These are phyloP conservation scores for Drosophila lowei DNA, from an alignment of 1,140 invertebrate species.

Conservation along the genomic window DNA sequence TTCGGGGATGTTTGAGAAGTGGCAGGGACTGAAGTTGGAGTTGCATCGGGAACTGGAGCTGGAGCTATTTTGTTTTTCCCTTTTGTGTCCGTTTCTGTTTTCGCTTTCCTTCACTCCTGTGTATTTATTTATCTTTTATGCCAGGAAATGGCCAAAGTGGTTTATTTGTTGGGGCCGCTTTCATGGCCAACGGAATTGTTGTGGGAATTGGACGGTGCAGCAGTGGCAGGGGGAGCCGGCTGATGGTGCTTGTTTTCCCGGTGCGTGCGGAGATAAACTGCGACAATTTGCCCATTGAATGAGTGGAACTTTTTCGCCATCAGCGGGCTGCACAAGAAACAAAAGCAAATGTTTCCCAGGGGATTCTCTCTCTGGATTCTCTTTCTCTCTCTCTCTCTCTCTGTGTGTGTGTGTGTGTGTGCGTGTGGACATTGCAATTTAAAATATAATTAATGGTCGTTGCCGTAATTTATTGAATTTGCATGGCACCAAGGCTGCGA, in stretches of 20 bases:
- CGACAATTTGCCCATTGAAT: slow-evolving; percentile 77
- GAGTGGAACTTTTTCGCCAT: slow-evolving; percentile 66
- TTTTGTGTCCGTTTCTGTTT: slow-evolving; percentile 10
- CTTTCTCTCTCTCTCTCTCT: slow-evolving; percentile 4
- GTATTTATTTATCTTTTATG: slow-evolving; percentile 45
- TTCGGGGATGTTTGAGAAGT: not conserved
- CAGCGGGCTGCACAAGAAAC: slow-evolving; percentile 33
- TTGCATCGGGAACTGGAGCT: slow-evolving; percentile 56
- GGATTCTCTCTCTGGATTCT: slow-evolving; percentile 3
- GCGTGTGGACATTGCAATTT: slow-evolving; percentile 73
- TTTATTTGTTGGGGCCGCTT: slow-evolving; percentile 58
- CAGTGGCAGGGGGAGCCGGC: slow-evolving; percentile 16
- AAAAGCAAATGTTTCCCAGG: slow-evolving; percentile 24
- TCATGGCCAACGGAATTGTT: slow-evolving; percentile 10
- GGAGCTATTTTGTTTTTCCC: slow-evolving; percentile 43
- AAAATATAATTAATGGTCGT: slow-evolving; percentile 82
- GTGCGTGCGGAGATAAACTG: slow-evolving; percentile 77
- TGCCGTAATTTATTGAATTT: slow-evolving; percentile 80
- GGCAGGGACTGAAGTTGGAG: slow-evolving; percentile 35
- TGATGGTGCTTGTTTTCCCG: slow-evolving; percentile 21
- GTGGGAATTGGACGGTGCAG: slow-evolving; percentile 33
- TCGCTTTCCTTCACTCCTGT: slow-evolving; percentile 3
- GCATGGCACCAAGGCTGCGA: slow-evolving; percentile 49
- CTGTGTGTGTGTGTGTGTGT: slow-evolving; percentile 45
- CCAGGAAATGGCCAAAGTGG: slow-evolving; percentile 58